These are phyloP conservation scores for Sarcophaga peregrina DNA, from an alignment of 1,140 invertebrate genomes.

Conservation along the genomic window DNA sequence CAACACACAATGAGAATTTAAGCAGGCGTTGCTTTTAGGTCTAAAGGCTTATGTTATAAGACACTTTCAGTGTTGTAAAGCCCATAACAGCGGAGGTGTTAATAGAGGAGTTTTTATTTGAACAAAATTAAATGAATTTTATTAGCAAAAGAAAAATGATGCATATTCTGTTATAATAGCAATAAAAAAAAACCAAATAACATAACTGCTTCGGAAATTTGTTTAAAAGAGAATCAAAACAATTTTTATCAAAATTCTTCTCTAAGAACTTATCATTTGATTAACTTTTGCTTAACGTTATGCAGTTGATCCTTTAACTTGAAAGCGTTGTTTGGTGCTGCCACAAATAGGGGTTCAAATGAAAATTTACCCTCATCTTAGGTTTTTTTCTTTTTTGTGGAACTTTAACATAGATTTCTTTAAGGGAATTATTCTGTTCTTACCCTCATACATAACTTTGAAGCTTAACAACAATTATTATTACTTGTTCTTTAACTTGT, in stretches of 20 bases:
- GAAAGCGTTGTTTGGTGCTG: too few relatives aligned
- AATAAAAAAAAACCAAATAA: background rate
- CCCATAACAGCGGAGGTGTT: background rate
- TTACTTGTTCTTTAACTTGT: background rate
- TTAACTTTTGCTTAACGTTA: background rate
- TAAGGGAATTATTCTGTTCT: background rate
- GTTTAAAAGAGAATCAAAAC: too few relatives aligned
- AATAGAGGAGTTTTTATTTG: background rate
- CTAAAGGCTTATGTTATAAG: background rate
- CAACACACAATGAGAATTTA: background rate
- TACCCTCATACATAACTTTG: slow-evolving; percentile 12
- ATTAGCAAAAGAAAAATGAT: background rate
- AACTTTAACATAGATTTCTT: slow-evolving; percentile 28
- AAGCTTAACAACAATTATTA: slow-evolving; percentile 4
- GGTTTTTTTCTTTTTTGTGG: background rate
- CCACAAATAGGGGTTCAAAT: background rate
- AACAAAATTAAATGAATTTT: background rate
- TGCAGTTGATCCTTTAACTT: background rate
- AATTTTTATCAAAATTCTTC: background rate
- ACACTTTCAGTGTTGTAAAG: background rate
- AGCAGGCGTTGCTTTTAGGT: background rate
- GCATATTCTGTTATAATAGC: background rate
- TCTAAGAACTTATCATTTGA: background rate
- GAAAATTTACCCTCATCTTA: background rate
- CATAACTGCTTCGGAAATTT: background rate